phyloP scores from a whole-genome alignment of 1,140 invertebrate species.

The Drosophila persimilis region DNA sequence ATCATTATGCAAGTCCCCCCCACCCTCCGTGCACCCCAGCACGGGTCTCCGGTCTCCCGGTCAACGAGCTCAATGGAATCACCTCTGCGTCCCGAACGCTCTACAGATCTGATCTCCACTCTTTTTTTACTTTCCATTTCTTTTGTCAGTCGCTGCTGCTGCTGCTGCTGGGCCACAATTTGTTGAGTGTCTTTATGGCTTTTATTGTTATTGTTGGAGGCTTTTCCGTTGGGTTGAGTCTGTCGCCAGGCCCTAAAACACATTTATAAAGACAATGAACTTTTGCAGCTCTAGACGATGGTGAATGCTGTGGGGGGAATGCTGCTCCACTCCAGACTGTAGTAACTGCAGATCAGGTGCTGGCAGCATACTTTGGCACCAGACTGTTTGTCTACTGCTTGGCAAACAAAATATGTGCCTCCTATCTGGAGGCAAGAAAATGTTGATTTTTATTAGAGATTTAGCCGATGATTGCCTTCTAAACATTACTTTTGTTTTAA shows the following conservation, averaged over 20 bases:
- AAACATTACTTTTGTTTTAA: too few relatives aligned
- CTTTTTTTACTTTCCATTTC: slow-evolving; percentile 73
- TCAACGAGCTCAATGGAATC: slow-evolving; percentile 62
- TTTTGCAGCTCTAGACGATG: background rate
- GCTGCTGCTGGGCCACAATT: slow-evolving; percentile 37
- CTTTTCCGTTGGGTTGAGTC: slow-evolving; percentile 55
- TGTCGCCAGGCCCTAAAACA: slow-evolving; percentile 53
- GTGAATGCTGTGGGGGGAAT: background rate
- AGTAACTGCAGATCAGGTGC: background rate
- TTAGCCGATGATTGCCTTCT: too few relatives aligned
- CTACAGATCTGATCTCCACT: background rate
- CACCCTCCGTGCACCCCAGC: background rate
- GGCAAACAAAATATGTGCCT: background rate
- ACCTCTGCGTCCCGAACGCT: slow-evolving; percentile 7
- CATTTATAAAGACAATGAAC: slow-evolving; percentile 68
- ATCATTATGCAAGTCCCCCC: slow-evolving; percentile 72
- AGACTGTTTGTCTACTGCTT: slow-evolving; percentile 19
- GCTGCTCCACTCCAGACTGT: too few relatives aligned
- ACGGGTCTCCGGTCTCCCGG: slow-evolving; percentile 47
- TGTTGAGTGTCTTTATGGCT: slow-evolving; percentile 13
- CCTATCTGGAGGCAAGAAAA: too few relatives aligned
- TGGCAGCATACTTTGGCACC: slow-evolving; percentile 9
- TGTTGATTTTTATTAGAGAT: too few relatives aligned
- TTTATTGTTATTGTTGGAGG: slow-evolving; percentile 27
- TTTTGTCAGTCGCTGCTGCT: slow-evolving; percentile 63